Base-by-base conservation (phyloP, 2,113 vertebrate genomes). In the Deroptyus accipitrinus region DNA sequence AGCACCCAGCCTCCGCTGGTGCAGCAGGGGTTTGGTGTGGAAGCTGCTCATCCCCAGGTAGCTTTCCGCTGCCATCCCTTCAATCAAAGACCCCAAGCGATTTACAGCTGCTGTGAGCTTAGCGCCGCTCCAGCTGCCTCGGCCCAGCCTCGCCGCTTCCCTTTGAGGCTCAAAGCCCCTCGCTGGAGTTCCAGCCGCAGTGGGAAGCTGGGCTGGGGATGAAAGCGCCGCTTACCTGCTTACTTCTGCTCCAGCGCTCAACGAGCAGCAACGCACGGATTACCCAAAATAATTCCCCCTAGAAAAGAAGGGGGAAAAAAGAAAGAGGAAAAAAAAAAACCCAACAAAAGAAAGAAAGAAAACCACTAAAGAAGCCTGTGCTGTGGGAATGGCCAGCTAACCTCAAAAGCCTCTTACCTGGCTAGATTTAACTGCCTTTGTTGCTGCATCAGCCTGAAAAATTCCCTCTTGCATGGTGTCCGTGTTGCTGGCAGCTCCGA, bases 361-460 rank as follows among this genome's bases (percentile, higher is more conserved):
- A 39, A 28, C 30, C 16, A 41, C 74, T 35, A 86, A 67, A 46
- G 90, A 90, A 91, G 66, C 30, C n/a, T 90, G 44, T 86, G 75
- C 64, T 92, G 68, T 94, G 92, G 74, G 90, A 95, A 92, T 5
- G n/a, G 91, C 68, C 67, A 5, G 75, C 72, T 86, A 93, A 91
- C 90, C 78, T 89, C 31, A 7, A 96, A 95, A 95, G 90, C 94
- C 81, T 97, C 93, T 96, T 94, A 95, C 91, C 92, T 96, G 95
- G 72, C 78, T 86, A 87, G 86, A 89, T 90, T 95, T 96, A 91
- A 94, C 70, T 93, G 95, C 92, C 97, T 95, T 97, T 96, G 95
- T 96, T 94, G 96, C 92, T 68, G 88, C 92, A 95, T 63, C 92
- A 94, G 90, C 64, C 89, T 83, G 94, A 92, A 95, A 96, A 93